Evolutionary conservation across 2,888 invertebrate genomes (phyloP).

Genomic region (Phyllotreta striolata): DNA sequence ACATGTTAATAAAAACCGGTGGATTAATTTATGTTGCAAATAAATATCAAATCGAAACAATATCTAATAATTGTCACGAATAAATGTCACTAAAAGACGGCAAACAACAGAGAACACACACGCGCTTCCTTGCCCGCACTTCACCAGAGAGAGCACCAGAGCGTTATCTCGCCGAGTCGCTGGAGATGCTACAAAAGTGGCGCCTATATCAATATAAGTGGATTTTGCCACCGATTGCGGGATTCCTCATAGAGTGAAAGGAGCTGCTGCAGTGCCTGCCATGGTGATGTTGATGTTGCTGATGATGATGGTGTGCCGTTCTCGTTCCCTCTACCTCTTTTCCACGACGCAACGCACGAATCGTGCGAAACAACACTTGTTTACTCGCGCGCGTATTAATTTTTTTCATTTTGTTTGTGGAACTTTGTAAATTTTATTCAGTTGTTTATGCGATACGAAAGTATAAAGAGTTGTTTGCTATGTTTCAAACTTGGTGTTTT

Average conservation of each 20-base stretch:
- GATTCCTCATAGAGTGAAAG: conserved; percentile 41
- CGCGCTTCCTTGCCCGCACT: conserved; percentile 24
- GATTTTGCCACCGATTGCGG: conserved; percentile 40
- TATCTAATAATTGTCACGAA: conserved; percentile 6
- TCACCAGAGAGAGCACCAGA: conserved; percentile 23
- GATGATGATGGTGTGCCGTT: not conserved
- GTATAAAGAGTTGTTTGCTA: too few relatives aligned
- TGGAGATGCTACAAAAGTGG: conserved; percentile 40
- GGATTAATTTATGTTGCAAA: too few relatives aligned
- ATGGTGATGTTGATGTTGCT: conserved; percentile 18
- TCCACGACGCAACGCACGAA: too few relatives aligned
- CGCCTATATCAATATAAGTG: conserved; percentile 38
- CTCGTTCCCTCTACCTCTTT: conserved; percentile 36
- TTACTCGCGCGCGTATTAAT: too few relatives aligned
- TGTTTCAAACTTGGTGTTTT: too few relatives aligned
- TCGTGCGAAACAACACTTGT: too few relatives aligned
- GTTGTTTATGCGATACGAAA: too few relatives aligned
- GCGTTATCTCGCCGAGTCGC: conserved; percentile 28
- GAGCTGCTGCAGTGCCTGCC: conserved; percentile 20
- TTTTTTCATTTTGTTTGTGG: too few relatives aligned
- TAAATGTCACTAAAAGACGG: conserved; percentile 5
- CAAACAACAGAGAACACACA: conserved; percentile 4
- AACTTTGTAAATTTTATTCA: too few relatives aligned
- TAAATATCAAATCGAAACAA: not conserved
- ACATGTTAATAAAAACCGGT: not conserved